These are phyloP conservation scores for Arrhamphus sclerolepis DNA, from an alignment of 2,797 vertebrate species.

Conservation along the genomic window DNA sequence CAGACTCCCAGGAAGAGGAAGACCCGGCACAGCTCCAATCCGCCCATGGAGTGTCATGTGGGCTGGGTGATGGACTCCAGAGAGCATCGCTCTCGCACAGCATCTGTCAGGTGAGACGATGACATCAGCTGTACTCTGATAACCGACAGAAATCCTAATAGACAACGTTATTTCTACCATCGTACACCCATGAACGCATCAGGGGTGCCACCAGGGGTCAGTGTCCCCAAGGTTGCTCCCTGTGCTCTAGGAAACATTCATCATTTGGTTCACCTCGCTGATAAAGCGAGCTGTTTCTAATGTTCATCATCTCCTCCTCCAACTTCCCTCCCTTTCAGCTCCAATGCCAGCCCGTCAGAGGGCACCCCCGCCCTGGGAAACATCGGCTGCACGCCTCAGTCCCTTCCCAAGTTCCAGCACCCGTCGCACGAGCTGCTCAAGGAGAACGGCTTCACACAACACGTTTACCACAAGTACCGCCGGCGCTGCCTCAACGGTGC, in stretches of 20 bases:
- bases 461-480: constrained; percentile 99
- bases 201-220: no score
- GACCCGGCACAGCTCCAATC: constrained; percentile 98
- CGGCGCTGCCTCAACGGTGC: constrained; percentile 97
- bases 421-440: constrained; percentile 98
- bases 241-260: no score
- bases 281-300: no score
- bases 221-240: no score
- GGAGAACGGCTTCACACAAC: constrained; percentile 99
- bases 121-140: not conserved
- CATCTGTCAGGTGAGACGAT: constrained; percentile 90
- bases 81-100: constrained; percentile 93
- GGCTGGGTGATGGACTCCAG: constrained; percentile 99
- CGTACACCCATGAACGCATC: no score
- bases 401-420: constrained; percentile 98
- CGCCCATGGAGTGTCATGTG: constrained; percentile 96
- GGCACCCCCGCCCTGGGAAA: constrained; percentile 89
- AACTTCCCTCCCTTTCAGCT: constrained; percentile 80
- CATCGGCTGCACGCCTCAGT: constrained; percentile 95
- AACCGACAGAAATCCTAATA: no score
- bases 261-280: no score
- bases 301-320: no score
- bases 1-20: constrained; percentile 97
- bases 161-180: no score
- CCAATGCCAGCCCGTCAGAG: constrained; percentile 92